Base-by-base conservation (phyloP, 2,797 vertebrate species). In the Myoxocephalus aenaeus region DNA sequence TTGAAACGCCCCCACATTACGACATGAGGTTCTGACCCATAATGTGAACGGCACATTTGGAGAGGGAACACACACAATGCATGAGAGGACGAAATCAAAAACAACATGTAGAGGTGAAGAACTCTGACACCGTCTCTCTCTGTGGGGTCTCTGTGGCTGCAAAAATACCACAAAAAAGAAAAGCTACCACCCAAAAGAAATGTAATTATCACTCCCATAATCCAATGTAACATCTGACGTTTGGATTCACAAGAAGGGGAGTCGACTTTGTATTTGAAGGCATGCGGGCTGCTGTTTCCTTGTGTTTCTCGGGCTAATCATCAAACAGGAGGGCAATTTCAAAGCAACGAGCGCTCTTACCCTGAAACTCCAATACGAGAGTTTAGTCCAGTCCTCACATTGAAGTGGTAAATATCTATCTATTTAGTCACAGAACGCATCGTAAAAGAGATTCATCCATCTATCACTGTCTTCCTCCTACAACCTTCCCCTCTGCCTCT, bases 1-100 rank as follows among this genome's bases (percentile, higher is more conserved):
- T 82, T 82, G 88, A 89, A 92, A 90, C 84, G 73, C 86, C 86
- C 34, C 87, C 83, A 85, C 87, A 77, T 83, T 93, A 86, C 89
- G 91, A 73, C 80, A 86, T 85, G 90, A 89, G 91, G 87, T 90
- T 91, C 77, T 91, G 81, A 65, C 82, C 83, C 83, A 66, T 89
- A 85, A 87, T 86, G 85, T 84, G 83, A 93, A 85, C 48, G 81
- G 86, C 83, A 83, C 89, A 86, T 89, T 90, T 86, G 73, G 75
- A 78, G 81, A 32, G 40, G 70, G 72, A 88, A 90, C 92, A 88
- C 87, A 92, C 88, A 88, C 85, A 75, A 87, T 36, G 80, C 81
- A 79, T 65, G 69, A 81, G 64, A 76, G 48, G 56, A 85, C 14
- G 1, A 85, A 88, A 89, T 90, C 81, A 91, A 94, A 80, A 80